Percentiles rank a stretch among this genome's conserved stretches.
Conservation (phyloP, 2,113 vertebrate species). For the Planiliza haematocheilus region DNA sequence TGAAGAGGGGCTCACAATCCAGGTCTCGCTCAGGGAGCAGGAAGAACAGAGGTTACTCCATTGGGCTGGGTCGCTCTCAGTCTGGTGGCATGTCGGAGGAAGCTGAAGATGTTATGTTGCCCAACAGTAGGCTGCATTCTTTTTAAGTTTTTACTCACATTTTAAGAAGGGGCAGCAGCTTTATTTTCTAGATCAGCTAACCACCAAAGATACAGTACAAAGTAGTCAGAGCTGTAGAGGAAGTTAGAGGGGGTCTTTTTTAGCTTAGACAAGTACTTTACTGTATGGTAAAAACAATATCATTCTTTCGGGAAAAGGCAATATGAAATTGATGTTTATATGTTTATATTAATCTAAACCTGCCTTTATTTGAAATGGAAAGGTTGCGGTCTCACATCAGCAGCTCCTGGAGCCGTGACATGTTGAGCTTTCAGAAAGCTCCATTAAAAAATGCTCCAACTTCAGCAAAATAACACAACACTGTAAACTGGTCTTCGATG, state of each 20-base stretch:
- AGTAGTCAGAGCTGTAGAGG: background rate
- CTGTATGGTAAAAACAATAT: background rate
- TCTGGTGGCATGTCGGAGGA: slow-evolving; percentile 80
- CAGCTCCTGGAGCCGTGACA: background rate
- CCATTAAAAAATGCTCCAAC: slow-evolving; percentile 41
- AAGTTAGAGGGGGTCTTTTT: background rate
- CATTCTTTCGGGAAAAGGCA: background rate
- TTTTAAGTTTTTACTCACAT: slow-evolving; percentile 1
- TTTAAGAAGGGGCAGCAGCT: background rate
- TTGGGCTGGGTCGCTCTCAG: slow-evolving; percentile 83
- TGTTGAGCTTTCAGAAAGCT: background rate
- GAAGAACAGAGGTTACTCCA: slow-evolving; percentile 78
- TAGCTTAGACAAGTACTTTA: background rate
- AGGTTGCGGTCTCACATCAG: background rate
- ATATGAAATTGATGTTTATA: slow-evolving; percentile 1
- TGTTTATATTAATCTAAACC: slow-evolving; percentile 2
- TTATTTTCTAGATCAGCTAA: background rate
- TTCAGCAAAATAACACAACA: slow-evolving; percentile 30
- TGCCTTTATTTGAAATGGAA: background rate
- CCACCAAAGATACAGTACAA: background rate
- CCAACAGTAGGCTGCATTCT: slow-evolving; percentile 79
- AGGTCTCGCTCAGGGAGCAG: slow-evolving; percentile 82
- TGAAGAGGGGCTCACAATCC: slow-evolving; percentile 81
- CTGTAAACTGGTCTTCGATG: slow-evolving; percentile 32
- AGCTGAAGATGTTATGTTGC: slow-evolving; percentile 68